These are phyloP conservation scores for Lycaon pictus DNA, from an alignment of 2,113 vertebrate species.

Conservation along the genomic window DNA sequence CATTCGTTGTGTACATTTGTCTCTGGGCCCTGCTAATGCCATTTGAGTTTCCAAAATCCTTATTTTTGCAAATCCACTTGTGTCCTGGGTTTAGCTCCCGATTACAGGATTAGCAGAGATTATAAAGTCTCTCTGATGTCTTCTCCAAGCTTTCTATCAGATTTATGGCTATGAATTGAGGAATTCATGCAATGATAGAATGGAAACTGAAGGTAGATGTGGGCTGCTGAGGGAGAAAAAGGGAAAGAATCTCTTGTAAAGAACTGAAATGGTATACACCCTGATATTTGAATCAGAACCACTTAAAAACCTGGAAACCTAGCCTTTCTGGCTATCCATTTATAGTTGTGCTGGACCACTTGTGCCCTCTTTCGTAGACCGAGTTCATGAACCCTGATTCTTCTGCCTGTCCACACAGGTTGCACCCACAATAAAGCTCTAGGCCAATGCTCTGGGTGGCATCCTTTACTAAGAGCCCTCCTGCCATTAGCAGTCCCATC, in stretches of 20 bases:
- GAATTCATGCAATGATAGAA: constrained; percentile 39
- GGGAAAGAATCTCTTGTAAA: neutral
- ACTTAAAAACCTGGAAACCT: neutral
- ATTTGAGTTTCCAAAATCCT: constrained; percentile 75
- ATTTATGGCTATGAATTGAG: constrained; percentile 58
- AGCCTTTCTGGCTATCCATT: neutral
- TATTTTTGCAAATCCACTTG: constrained; percentile 82
- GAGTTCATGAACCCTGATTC: neutral
- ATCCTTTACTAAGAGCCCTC: constrained; percentile 37
- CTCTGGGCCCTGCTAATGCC: constrained; percentile 66
- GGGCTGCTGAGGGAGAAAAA: neutral
- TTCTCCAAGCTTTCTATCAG: constrained; percentile 65
- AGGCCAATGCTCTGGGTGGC: neutral
- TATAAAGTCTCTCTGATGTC: constrained; percentile 65
- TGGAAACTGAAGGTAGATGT: constrained; percentile 2
- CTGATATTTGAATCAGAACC: neutral
- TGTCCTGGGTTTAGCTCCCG: constrained; percentile 71
- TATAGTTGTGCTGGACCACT: neutral
- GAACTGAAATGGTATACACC: neutral
- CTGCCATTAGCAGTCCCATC: neutral
- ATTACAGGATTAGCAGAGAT: constrained; percentile 81
- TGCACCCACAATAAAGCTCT: neutral
- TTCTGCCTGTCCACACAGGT: neutral
- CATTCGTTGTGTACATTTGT: constrained; percentile 33
- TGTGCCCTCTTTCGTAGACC: neutral